Conservation (phyloP, 2,113 vertebrate genomes). For the Anser brachyrhynchus region DNA sequence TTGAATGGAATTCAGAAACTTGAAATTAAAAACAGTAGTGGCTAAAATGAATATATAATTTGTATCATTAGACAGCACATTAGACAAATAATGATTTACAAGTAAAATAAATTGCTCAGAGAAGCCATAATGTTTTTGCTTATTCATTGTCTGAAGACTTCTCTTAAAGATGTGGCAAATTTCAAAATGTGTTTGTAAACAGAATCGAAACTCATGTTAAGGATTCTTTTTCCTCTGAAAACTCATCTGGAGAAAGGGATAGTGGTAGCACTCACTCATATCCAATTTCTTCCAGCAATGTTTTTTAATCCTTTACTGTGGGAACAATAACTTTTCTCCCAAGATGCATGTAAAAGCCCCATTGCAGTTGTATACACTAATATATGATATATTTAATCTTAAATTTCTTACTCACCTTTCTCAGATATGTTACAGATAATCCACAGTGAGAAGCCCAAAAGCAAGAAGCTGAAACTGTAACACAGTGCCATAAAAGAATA, state of each 20-base stretch:
- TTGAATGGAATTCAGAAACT: not conserved
- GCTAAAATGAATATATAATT: not conserved
- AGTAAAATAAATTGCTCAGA: not conserved
- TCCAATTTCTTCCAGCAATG: not conserved
- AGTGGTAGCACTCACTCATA: not conserved
- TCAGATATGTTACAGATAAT: not conserved
- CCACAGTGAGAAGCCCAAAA: not conserved
- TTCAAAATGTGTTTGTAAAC: not conserved
- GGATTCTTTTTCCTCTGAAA: not conserved
- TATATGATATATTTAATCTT: not conserved
- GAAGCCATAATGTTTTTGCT: not conserved
- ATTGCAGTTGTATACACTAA: accelerated
- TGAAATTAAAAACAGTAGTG: not conserved
- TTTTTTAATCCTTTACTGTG: not conserved
- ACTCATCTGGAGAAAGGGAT: not conserved
- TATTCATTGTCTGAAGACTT: not conserved
- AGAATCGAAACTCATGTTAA: not conserved
- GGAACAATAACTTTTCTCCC: not conserved
- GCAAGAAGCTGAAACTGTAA: not conserved
- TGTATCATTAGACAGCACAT: not conserved
- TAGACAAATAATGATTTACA: not conserved
- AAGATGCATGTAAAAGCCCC: not conserved
- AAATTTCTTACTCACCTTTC: not conserved
- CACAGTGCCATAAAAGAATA: not conserved
- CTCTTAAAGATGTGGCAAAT: not conserved